Evolutionary conservation across 2,113 vertebrate species (phyloP).

Genomic region (Cheilinus undulatus): DNA sequence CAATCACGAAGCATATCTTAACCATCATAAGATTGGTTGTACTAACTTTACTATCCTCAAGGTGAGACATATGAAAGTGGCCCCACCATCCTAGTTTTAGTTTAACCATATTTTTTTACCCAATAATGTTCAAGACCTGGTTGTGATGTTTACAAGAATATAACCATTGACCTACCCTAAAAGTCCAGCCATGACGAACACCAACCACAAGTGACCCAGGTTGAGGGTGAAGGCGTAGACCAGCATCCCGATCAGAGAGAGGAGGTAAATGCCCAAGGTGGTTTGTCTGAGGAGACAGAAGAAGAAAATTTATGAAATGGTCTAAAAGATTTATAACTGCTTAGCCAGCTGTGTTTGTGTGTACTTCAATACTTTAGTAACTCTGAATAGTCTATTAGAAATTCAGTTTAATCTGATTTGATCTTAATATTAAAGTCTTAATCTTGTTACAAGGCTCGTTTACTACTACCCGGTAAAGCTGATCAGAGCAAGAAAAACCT

Average conservation of each 20-base stretch:
- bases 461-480: neutral
- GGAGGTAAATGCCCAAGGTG: constrained; percentile 87
- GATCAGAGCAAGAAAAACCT: constrained; percentile 21
- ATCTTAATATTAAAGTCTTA: constrained; percentile 13
- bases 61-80: too few species aligned
- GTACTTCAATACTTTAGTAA: neutral
- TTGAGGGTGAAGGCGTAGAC: constrained; percentile 89
- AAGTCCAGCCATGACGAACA: constrained; percentile 90
- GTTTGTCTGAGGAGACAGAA: constrained; percentile 86
- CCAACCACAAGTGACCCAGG: constrained; percentile 90
- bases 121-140: neutral
- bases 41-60: too few species aligned
- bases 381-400: neutral
- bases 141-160: neutral
- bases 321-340: neutral
- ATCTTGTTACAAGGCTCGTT: constrained; percentile 17
- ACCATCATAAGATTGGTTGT: too few species aligned
- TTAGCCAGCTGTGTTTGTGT: too few species aligned
- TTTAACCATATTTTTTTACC: too few species aligned
- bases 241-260: constrained; percentile 91
- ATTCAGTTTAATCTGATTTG: constrained; percentile 17
- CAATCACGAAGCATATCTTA: too few species aligned
- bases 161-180: constrained; percentile 87
- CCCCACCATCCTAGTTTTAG: too few species aligned
- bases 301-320: neutral